Evolutionary conservation across 2,888 invertebrate species (phyloP).

Genomic region (Ferrisia virgata): DNA sequence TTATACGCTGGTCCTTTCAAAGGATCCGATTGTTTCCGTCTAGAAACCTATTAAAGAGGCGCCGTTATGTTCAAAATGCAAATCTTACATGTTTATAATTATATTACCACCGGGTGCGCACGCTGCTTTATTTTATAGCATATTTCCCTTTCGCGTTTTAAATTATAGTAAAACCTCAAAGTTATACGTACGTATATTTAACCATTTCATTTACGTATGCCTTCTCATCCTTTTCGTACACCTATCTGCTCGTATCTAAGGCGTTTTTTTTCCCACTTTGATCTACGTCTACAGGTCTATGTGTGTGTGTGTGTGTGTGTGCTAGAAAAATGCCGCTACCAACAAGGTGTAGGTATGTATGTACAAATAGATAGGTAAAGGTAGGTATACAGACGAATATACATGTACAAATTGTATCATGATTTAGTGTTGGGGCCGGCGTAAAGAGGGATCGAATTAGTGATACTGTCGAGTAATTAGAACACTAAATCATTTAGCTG

Average conservation of each 20-base stretch:
- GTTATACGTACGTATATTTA: too few species aligned
- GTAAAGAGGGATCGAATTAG: not conserved
- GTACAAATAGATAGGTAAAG: too few species aligned
- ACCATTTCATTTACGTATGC: too few species aligned
- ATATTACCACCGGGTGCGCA: not conserved
- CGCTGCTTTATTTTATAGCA: not conserved
- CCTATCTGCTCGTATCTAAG: too few species aligned
- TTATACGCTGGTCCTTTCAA: not conserved
- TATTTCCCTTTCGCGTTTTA: not conserved
- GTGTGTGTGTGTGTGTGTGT: too few species aligned
- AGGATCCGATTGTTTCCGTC: conserved; percentile 18
- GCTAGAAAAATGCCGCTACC: not conserved
- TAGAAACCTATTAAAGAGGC: conserved; percentile 14
- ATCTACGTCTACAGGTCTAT: not conserved
- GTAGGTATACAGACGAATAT: too few species aligned
- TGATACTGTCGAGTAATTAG: conserved; percentile 2
- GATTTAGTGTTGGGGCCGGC: not conserved
- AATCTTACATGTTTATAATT: not conserved
- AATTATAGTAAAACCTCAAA: not conserved
- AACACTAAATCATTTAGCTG: conserved; percentile 1
- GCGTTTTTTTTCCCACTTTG: not conserved
- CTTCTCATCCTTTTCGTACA: too few species aligned
- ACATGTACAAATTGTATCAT: not conserved
- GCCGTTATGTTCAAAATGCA: conserved; percentile 7
- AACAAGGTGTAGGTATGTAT: too few species aligned